phyloP scores from a whole-genome alignment of 2,888 invertebrate genomes.

The Thysanoteuthis rhombus region DNA sequence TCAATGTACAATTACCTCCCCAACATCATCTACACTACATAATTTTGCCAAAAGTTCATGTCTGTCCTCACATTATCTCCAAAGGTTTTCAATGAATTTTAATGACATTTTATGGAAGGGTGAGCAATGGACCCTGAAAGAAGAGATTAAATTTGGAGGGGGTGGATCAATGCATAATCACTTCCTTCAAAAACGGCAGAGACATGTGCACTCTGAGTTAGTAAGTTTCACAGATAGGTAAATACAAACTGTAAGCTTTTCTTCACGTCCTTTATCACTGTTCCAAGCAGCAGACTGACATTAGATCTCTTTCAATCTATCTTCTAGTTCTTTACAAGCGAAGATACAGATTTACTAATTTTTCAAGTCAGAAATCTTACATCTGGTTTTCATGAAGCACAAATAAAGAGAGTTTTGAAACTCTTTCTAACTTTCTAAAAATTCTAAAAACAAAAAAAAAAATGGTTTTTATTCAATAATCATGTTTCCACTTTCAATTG shows the following conservation, averaged over 20 bases:
- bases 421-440: not conserved
- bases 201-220: not conserved
- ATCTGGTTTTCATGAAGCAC: not conserved
- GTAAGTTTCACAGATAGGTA: not conserved
- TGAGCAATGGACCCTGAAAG: too few relatives aligned
- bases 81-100: too few relatives aligned
- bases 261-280: not conserved
- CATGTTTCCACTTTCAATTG: not conserved
- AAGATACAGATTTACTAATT: not conserved
- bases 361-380: not conserved
- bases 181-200: too few relatives aligned
- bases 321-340: not conserved
- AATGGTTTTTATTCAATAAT: not conserved
- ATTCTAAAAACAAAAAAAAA: too few relatives aligned
- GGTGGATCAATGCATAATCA: too few relatives aligned
- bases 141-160: too few relatives aligned
- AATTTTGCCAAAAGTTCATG: too few relatives aligned
- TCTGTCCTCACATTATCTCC: too few relatives aligned
- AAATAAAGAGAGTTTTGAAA: not conserved
- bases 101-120: too few relatives aligned
- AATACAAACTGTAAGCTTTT: not conserved
- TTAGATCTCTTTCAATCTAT: not conserved
- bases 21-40: too few relatives aligned
- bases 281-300: not conserved
- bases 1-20: too few relatives aligned